A percentile compares a stretch with the other conserved stretches of the same genome.
Conservation (phyloP, 1,140 invertebrate species). For the Chionoecetes opilio region DNA sequence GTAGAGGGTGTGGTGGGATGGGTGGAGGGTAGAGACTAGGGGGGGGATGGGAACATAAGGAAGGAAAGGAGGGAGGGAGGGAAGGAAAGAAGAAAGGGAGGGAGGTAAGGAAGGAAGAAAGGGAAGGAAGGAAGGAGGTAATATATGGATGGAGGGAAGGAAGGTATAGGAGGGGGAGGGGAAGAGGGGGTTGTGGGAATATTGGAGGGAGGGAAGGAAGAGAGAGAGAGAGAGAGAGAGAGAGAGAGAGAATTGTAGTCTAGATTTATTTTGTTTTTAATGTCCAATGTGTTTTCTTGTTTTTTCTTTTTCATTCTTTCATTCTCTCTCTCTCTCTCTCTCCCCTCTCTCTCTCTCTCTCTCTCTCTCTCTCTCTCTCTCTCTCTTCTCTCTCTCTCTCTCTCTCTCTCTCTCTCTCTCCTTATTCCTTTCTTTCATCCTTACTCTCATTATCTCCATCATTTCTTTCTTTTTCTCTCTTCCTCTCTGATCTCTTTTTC, state of each 20-base stretch:
- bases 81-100: background rate
- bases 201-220: background rate
- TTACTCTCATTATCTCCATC: background rate
- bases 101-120: background rate
- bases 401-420: slow-evolving; percentile 3
- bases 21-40: too few species aligned
- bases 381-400: slow-evolving; percentile 27
- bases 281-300: too few species aligned
- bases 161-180: background rate
- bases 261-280: too few species aligned
- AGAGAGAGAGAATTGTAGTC: background rate
- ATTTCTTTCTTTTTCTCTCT: background rate
- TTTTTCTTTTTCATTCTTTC: background rate
- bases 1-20: too few species aligned
- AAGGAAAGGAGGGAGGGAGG: background rate
- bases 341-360: background rate
- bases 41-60: too few species aligned
- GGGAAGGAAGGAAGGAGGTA: background rate
- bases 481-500: background rate
- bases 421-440: background rate
- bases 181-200: too few species aligned
- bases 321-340: slow-evolving; percentile 31
- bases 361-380: background rate
- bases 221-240: background rate
- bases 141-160: background rate